These are phyloP conservation scores for Spermophilus dauricus DNA, from an alignment of 2,113 vertebrate species.

Conservation along the genomic window DNA sequence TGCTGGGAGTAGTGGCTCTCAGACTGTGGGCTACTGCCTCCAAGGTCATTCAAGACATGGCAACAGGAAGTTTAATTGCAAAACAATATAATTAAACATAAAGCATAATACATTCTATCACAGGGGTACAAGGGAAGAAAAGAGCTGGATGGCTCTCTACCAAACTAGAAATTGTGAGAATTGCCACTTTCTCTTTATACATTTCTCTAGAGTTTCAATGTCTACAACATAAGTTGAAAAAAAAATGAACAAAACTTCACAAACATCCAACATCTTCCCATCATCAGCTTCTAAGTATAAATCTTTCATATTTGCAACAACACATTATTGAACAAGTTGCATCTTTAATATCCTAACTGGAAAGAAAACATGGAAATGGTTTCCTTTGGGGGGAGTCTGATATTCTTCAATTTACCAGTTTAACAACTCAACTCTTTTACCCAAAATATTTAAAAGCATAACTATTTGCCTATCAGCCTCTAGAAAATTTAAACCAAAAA, in stretches of 20 bases:
- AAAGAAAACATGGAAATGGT: constrained; percentile 51
- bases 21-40: neutral
- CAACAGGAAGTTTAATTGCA: neutral
- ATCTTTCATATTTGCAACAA: constrained; percentile 43
- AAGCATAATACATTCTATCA: neutral
- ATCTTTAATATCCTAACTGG: constrained; percentile 60
- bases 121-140: neutral
- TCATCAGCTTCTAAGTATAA: constrained; percentile 30
- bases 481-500: constrained; percentile 1
- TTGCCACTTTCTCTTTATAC: neutral
- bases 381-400: neutral
- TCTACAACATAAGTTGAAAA: neutral
- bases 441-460: constrained; percentile 38
- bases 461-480: neutral
- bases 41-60: neutral
- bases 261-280: neutral
- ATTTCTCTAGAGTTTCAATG: constrained; percentile 17
- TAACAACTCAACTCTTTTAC: constrained; percentile 18
- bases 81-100: neutral
- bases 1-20: too few species aligned
- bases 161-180: neutral
- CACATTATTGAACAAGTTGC: constrained; percentile 47
- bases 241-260: constrained; percentile 26
- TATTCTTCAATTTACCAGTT: neutral
- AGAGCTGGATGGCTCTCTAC: neutral